phyloP scores from a whole-genome alignment of 2,888 invertebrate genomes.

The Latrodectus elegans region DNA sequence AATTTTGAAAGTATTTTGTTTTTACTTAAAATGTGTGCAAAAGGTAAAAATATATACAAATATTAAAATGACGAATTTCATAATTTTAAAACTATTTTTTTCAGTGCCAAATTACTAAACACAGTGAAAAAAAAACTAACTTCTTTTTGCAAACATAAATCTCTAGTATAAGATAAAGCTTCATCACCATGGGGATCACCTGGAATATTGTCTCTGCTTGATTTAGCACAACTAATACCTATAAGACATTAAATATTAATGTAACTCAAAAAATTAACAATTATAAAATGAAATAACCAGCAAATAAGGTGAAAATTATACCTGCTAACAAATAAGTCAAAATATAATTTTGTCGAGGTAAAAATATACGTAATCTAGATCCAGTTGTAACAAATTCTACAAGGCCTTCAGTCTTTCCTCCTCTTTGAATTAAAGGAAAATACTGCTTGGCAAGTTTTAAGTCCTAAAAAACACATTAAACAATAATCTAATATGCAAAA shows the following conservation, averaged over 20 bases:
- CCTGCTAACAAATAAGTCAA: constrained; percentile 94
- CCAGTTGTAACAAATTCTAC: constrained; percentile 99
- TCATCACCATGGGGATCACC: constrained; percentile 96
- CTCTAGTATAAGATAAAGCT: constrained; percentile 91
- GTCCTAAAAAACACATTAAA: constrained; percentile 77
- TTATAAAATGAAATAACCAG: too few relatives aligned
- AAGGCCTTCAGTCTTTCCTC: constrained; percentile 90
- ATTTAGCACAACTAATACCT: constrained; percentile 82
- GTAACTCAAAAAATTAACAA: too few relatives aligned
- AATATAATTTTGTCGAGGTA: constrained; percentile 94
- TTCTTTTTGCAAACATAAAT: constrained; percentile 91
- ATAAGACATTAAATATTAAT: too few relatives aligned
- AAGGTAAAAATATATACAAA: too few relatives aligned
- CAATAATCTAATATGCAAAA: neutral
- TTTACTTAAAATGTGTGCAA: too few relatives aligned
- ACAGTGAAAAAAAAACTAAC: constrained; percentile 72
- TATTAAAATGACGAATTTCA: too few relatives aligned
- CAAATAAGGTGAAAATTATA: constrained; percentile 71
- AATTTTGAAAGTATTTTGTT: too few relatives aligned
- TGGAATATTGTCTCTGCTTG: constrained; percentile 84
- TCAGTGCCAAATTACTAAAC: too few relatives aligned
- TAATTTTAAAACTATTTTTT: too few relatives aligned
- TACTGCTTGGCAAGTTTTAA: constrained; percentile 90
- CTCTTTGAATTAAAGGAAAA: constrained; percentile 93
- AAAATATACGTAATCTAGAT: constrained; percentile 91